phyloP scores from a whole-genome alignment of 2,113 vertebrate species.

The Pleuronectes platessa region DNA sequence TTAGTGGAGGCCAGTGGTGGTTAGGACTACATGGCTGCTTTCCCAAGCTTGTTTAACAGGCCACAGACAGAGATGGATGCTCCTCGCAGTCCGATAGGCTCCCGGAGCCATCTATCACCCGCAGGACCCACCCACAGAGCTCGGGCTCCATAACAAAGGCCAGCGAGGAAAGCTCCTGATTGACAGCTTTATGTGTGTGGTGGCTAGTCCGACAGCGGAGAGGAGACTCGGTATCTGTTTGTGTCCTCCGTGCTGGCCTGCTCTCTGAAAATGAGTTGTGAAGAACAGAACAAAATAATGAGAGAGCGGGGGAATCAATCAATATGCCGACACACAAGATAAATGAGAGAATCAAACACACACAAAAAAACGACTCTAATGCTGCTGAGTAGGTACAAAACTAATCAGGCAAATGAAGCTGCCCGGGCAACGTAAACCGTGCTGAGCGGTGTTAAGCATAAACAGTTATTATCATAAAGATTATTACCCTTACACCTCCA shows the following conservation, averaged over 20 bases:
- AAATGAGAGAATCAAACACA: conserved; percentile 73
- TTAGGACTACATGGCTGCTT: conserved; percentile 84
- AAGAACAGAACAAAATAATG: conserved; percentile 79
- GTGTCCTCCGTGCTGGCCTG: conserved; percentile 61
- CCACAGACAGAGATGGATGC: conserved; percentile 81
- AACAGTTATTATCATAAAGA: conserved; percentile 81
- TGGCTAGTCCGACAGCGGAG: conserved; percentile 70
- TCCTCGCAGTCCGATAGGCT: conserved; percentile 77
- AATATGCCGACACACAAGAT: conserved; percentile 74
- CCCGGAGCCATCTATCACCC: conserved; percentile 78
- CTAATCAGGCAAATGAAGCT: conserved; percentile 78
- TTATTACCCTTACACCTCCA: conserved; percentile 79
- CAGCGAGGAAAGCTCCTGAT: conserved; percentile 76
- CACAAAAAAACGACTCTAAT: conserved; percentile 67
- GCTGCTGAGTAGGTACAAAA: conserved; percentile 76
- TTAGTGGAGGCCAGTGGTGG: conserved; percentile 83
- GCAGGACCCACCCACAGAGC: conserved; percentile 79
- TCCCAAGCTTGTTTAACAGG: conserved; percentile 84
- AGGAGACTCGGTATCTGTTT: conserved; percentile 74
- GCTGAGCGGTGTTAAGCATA: conserved; percentile 73
- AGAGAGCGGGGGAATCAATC: conserved; percentile 78
- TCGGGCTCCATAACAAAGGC: conserved; percentile 80
- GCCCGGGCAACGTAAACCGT: conserved; percentile 69
- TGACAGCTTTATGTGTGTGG: conserved; percentile 81
- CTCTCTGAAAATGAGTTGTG: conserved; percentile 78